Base-by-base conservation (phyloP, 2,113 vertebrate species). In the Paramisgurnus dabryanus region DNA sequence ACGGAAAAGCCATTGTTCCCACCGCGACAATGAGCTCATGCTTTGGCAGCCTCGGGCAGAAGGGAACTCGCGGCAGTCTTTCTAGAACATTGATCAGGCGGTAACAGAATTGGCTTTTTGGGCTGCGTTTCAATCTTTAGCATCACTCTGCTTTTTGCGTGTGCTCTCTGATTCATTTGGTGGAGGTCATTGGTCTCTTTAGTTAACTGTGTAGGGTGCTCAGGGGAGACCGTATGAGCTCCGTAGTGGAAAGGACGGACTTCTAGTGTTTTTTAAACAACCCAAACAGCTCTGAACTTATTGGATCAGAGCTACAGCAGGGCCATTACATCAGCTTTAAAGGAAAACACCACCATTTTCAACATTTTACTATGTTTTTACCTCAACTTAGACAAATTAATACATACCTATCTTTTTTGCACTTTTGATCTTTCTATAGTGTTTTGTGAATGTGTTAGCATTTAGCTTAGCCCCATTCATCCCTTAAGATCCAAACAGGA, bases 1-100 rank as follows among this genome's bases (percentile, higher is more conserved):
- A 47, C 71, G 76, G 83, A 73, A 64, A 87, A 85, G 89, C 87
- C 90, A 75, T 85, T 66, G 84, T 87, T 85, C 82, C 87, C 80
- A 81, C 87, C 88, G 81, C 84, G 69, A 90, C 88, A 87, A 89
- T 88, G 87, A 85, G 77, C 53, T 12, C 74, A 85, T 49, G 39
- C 67, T 81, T 71, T 15, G 39, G 80, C 82, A 86, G 87, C 90
- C 87, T 82, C 74, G 80, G 85, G 88, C 87, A 12, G 63, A 86
- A 86, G 80, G 69, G 86, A 75, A 73, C 22, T 80, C 39, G 80
- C 7, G 61, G 70, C 83, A 83, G 88, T 87, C 73, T 86, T 86
- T 91, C 87, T 77, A 76, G 85, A 76, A 87, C 86, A 87, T 86
- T 79, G 49, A 55, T 49, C 57, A 64, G 13, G n/a, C 67, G 4